These are phyloP conservation scores for Callitettix versicolor DNA, from an alignment of 1,140 invertebrate species.

Conservation along the genomic window DNA sequence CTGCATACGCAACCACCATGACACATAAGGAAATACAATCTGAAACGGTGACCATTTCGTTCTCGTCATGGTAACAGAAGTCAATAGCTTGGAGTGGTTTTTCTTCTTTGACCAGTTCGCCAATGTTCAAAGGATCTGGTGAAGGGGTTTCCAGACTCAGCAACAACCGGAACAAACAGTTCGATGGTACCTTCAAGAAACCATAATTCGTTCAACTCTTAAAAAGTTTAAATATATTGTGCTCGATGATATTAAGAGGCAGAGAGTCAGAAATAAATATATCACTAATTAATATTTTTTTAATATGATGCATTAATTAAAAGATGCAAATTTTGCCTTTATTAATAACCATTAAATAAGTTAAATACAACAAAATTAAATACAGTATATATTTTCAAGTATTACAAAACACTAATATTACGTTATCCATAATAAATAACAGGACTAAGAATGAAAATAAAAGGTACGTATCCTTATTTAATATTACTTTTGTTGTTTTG, in stretches of 20 bases:
- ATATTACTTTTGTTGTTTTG: too few species aligned
- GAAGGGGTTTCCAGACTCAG: conserved; percentile 85
- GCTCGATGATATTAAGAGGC: too few species aligned
- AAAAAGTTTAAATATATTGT: too few species aligned
- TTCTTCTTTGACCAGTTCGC: conserved; percentile 89
- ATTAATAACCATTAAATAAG: too few species aligned
- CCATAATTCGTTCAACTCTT: too few species aligned
- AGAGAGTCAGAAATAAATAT: background rate
- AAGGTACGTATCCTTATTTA: too few species aligned
- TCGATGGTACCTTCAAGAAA: conserved; percentile 75
- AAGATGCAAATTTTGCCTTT: background rate
- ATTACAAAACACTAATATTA: too few species aligned
- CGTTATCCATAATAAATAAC: too few species aligned
- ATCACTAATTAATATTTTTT: background rate
- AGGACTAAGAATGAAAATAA: too few species aligned
- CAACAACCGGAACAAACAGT: conserved; percentile 82
- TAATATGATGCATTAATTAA: background rate
- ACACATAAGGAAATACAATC: conserved; percentile 92
- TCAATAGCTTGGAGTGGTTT: conserved; percentile 94
- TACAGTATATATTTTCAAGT: too few species aligned
- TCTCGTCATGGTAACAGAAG: conserved; percentile 93
- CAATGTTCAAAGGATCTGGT: conserved; percentile 87
- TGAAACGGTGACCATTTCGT: conserved; percentile 85
- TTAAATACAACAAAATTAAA: too few species aligned
- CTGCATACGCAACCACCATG: conserved; percentile 94